Evolutionary conservation across 2,797 vertebrate genomes (phyloP).

Genomic region (Gobio occitaniae): DNA sequence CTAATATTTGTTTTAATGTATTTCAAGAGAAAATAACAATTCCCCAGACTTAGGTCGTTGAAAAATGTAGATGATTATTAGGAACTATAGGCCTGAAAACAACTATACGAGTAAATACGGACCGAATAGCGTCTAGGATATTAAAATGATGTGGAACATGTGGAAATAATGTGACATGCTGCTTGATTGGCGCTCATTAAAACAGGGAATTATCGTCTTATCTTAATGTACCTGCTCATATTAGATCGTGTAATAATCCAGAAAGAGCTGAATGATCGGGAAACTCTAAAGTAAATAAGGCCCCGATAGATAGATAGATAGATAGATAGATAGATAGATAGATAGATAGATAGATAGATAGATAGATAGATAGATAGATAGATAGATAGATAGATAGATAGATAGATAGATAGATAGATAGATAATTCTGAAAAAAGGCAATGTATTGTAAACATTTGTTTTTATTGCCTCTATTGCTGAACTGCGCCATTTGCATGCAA

Average conservation of each 20-base stretch:
- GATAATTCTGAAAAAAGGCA: background rate
- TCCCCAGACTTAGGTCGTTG: background rate
- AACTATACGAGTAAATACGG: background rate
- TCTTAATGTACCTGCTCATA: background rate
- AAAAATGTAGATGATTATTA: background rate
- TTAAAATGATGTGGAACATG: too few species aligned
- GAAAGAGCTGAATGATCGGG: background rate
- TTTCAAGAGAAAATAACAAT: background rate
- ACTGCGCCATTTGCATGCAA: background rate
- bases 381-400: background rate
- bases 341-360: too few species aligned
- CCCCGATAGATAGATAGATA: background rate
- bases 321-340: too few species aligned
- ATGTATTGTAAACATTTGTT: background rate
- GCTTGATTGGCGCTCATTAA: background rate
- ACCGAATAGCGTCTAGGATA: too few species aligned
- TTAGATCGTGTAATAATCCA: background rate
- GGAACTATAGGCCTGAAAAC: too few species aligned
- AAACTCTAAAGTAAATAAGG: background rate
- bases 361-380: too few species aligned
- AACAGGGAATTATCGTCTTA: background rate
- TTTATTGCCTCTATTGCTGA: background rate
- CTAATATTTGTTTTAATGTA: constrained; percentile 17
- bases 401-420: background rate
- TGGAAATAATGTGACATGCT: background rate